Evolutionary conservation across 2,113 vertebrate genomes (phyloP), one percentile per base, ranked within the genome.

Genomic region (Neoarius graeffei): DNA sequence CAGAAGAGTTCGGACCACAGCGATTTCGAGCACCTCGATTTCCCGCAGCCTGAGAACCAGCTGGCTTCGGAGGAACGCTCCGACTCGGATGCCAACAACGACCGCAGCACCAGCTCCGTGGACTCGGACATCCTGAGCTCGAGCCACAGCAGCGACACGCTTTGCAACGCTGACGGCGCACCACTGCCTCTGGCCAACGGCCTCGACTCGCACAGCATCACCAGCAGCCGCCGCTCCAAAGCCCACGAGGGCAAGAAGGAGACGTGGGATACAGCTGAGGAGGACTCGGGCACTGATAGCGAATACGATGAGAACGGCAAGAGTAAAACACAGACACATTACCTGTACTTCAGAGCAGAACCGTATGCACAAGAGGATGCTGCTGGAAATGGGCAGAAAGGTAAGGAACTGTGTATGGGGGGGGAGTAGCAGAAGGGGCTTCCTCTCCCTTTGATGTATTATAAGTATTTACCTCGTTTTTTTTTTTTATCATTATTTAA

Each of bases 61-160:
- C 96, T 98, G 83, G 96, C 96, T 20, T 96, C 96, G 0, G 98
- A 99, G 92, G 98, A 99, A 88, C 96, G 98, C 1, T 99, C 98
- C 0, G 98, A 99, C 93, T 99, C 98, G 0, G 98, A 99, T 59
- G 95, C 98, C 87, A 99, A 99, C 92, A 99, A 99, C 0, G 98
- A 99, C 93, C 96, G 98, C 94, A 99, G 98, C 88, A 99, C 98
- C 0, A 99, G 98, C 91, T 99, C 98, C 0, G 98, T 99, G 94
- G 98, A 99, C 96, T 99, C 98, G 9, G 98, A 99, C 85, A 99
- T 99, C 91, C 96, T 99, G 85, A 99, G 98, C 95, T 99, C 98
- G 87, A 99, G 98, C 91, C 98, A 99, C 89, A 99, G 98, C 91
- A 99, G 98, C 54, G 98, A 99, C 91, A 99, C 98, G 0, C 91